A percentile compares a stretch with the other conserved stretches of the same genome.
phyloP scores from a whole-genome alignment of 2,113 vertebrate species.

The Okapia johnstoni region DNA sequence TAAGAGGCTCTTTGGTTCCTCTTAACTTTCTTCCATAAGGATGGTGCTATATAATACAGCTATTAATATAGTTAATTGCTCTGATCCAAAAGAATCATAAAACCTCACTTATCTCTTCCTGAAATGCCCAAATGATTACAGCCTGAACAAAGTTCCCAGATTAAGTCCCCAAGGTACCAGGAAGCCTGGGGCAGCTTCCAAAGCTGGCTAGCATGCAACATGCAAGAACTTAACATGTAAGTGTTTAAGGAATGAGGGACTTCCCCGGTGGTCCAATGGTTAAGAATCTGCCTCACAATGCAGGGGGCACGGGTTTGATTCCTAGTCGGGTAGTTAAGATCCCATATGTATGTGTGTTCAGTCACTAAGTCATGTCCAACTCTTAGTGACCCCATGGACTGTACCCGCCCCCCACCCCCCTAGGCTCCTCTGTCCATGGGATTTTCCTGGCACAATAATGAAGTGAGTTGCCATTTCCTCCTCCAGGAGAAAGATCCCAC shows the following conservation, averaged over 20 bases:
- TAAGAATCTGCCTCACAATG: neutral
- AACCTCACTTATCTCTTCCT: neutral
- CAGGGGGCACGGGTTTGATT: neutral
- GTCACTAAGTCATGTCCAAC: neutral
- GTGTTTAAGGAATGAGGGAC: neutral
- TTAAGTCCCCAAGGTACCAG: neutral
- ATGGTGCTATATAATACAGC: neutral
- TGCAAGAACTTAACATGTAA: neutral
- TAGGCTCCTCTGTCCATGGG: neutral
- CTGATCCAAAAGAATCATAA: neutral
- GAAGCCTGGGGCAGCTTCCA: neutral
- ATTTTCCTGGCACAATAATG: neutral
- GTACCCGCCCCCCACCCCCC: rapidly evolving
- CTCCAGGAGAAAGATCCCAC: neutral
- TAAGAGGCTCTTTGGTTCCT: neutral
- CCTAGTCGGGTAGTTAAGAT: neutral
- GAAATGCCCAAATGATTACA: neutral
- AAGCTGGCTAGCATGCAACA: neutral
- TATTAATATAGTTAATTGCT: neutral
- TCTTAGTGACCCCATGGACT: neutral
- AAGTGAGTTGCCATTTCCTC: neutral
- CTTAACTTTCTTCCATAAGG: neutral
- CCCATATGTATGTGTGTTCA: neutral
- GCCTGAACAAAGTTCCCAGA: neutral
- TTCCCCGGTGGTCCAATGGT: neutral